Conservation (phyloP, 2,888 invertebrate species). For the Alentia gelatinosa region DNA sequence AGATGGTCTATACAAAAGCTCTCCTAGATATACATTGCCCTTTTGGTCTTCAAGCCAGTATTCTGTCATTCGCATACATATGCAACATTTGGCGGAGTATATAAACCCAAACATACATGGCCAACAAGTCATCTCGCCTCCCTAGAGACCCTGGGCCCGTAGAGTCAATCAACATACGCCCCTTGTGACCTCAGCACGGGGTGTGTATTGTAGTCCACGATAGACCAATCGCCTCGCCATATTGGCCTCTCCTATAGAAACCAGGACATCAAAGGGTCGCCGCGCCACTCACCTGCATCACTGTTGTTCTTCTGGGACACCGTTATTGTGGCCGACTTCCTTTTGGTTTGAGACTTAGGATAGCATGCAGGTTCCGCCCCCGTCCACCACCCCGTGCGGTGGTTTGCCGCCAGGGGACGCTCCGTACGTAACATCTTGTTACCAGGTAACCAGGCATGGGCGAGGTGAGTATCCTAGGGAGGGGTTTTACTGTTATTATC, state of each 20-base stretch:
- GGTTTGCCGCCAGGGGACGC: not conserved
- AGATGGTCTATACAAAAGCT: not conserved
- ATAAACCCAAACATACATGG: not conserved
- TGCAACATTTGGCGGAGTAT: not conserved
- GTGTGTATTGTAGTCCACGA: not conserved
- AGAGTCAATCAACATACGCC: not conserved
- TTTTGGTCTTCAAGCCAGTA: not conserved
- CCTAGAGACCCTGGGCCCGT: not conserved
- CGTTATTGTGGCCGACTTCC: not conserved
- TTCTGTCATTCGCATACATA: not conserved
- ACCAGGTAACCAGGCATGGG: too few species aligned
- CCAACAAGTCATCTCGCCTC: not conserved
- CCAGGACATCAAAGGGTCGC: not conserved
- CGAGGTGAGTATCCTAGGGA: too few species aligned
- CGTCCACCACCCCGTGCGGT: not conserved
- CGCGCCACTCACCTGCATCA: not conserved
- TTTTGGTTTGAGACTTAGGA: not conserved
- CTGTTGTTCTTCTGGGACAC: slow-evolving; percentile 7
- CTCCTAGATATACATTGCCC: not conserved
- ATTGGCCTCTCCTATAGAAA: not conserved
- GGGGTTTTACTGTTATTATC: too few species aligned
- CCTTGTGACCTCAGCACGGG: not conserved
- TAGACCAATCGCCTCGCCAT: not conserved
- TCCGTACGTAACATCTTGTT: too few species aligned
- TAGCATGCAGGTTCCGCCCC: not conserved